phyloP scores from a whole-genome alignment of 2,113 vertebrate genomes.

The Labrus mixtus region DNA sequence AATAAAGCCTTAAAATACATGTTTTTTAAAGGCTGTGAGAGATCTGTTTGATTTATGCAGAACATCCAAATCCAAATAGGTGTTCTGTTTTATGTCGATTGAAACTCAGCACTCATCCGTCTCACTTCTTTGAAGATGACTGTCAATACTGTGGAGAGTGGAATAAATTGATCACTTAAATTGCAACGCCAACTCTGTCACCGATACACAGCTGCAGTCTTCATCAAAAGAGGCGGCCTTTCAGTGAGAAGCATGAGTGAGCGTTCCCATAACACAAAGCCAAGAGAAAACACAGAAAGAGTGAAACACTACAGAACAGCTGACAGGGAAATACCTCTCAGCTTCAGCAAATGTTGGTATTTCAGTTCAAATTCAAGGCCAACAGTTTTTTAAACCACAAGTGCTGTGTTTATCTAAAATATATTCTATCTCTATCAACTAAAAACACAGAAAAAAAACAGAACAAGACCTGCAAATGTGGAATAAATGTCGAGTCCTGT shows the following conservation, averaged over 20 bases:
- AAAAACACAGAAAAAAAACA: not conserved
- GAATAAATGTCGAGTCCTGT: not conserved
- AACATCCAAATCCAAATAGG: no score
- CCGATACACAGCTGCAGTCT: conserved; percentile 31
- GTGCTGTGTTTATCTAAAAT: not conserved
- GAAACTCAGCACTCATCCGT: conserved; percentile 55
- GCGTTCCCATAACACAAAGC: conserved; percentile 14
- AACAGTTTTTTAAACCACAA: not conserved
- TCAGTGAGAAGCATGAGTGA: conserved; percentile 9
- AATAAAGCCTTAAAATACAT: conserved; percentile 46
- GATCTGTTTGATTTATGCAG: conserved; percentile 38
- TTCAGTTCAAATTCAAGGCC: conserved; percentile 11
- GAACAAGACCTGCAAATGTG: not conserved
- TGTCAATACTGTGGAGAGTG: conserved; percentile 31
- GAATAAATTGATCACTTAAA: conserved; percentile 49
- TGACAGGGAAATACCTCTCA: conserved; percentile 45
- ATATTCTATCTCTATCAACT: not conserved
- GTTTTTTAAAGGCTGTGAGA: conserved; percentile 21
- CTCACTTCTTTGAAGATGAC: conserved; percentile 41
- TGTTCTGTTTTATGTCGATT: conserved; percentile 8
- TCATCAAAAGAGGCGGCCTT: conserved; percentile 23
- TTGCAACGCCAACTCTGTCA: conserved; percentile 19
- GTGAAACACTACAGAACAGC: conserved; percentile 37
- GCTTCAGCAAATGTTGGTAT: conserved; percentile 2
- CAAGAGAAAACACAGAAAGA: conserved; percentile 48